Percentiles rank a stretch among this genome's conserved stretches.
phyloP scores from a whole-genome alignment of 2,888 invertebrate genomes.

The Junonia oenone region DNA sequence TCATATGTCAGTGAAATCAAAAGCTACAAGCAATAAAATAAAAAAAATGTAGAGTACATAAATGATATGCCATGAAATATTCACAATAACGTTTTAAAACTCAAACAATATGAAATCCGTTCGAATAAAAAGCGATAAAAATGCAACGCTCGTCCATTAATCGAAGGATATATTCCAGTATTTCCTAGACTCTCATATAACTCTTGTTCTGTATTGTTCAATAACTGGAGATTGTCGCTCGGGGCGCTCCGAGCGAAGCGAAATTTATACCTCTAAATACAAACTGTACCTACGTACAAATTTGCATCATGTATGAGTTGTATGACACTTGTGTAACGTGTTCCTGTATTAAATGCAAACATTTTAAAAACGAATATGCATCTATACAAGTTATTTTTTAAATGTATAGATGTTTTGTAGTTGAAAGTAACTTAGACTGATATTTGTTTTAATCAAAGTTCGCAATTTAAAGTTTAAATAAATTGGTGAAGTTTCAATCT shows the following conservation, averaged over 20 bases:
- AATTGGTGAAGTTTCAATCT: too few relatives aligned
- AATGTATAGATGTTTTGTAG: too few relatives aligned
- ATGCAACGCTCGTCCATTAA: not conserved
- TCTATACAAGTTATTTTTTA: not conserved
- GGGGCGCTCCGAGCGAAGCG: conserved; percentile 8
- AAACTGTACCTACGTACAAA: not conserved
- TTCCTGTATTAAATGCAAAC: too few relatives aligned
- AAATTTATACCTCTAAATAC: conserved; percentile 17
- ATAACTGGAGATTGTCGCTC: conserved; percentile 19
- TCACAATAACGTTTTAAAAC: not conserved
- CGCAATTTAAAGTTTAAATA: too few relatives aligned
- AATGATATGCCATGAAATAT: not conserved
- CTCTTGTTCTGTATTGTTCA: conserved; percentile 25
- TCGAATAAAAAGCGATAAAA: not conserved
- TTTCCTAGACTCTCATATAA: conserved; percentile 18
- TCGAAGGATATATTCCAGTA: conserved; percentile 10
- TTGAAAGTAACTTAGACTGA: too few relatives aligned
- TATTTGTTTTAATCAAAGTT: too few relatives aligned
- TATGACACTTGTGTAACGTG: conserved; percentile 2
- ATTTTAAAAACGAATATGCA: too few relatives aligned
- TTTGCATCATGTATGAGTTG: conserved; percentile 13
- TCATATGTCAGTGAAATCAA: too few relatives aligned
- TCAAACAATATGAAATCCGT: not conserved
- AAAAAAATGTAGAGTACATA: too few relatives aligned
- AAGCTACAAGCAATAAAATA: too few relatives aligned